Percentiles rank a stretch among this genome's conserved stretches.
Conservation (phyloP, 2,888 invertebrate genomes). For the Rhynchonema sp. region DNA sequence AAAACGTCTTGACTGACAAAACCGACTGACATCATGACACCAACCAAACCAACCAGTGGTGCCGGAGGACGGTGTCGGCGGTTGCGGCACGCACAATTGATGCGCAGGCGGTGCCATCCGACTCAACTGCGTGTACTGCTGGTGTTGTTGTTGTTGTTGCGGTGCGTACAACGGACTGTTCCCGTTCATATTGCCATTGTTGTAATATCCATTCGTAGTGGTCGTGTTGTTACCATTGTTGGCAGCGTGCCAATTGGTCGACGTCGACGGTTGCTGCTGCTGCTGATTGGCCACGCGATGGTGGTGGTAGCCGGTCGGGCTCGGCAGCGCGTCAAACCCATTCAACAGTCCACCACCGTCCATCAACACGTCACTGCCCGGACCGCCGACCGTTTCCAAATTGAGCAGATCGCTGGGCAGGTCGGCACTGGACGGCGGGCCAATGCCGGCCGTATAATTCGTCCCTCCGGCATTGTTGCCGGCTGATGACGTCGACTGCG, state of each 20-base stretch:
- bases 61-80: no score
- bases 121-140: not conserved
- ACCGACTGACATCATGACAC: no score
- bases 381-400: not conserved
- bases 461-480: not conserved
- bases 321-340: not conserved
- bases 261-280: no score
- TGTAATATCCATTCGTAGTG: no score
- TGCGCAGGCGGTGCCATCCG: no score
- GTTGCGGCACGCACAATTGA: no score
- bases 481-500: not conserved
- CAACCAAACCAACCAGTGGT: no score
- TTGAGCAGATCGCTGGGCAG: not conserved
- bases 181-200: not conserved
- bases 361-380: not conserved
- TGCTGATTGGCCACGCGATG: no score
- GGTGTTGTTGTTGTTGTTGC: not conserved
- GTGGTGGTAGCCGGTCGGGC: not conserved
- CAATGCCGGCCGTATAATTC: not conserved
- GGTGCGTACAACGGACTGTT: not conserved
- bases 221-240: no score
- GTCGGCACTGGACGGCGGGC: not conserved
- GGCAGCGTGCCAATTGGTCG: no score
- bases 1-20: no score
- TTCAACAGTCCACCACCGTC: not conserved